Evolutionary conservation across 2,797 vertebrate genomes (phyloP).

Genomic region (Amblyraja radiata): DNA sequence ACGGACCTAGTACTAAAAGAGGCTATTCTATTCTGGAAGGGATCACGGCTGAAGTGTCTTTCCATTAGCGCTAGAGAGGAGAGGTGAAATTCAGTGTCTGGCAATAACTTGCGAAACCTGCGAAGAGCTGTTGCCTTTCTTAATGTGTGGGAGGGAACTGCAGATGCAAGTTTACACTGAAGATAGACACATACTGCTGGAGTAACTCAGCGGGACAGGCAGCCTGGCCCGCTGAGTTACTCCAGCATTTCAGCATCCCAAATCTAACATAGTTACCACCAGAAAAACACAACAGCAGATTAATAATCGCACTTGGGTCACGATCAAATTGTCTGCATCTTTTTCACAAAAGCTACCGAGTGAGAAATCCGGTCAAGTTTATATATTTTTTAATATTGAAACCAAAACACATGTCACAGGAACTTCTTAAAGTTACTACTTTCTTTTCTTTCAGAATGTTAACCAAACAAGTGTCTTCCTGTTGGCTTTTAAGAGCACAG

Average conservation of each 20-base stretch:
- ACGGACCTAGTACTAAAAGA: neutral
- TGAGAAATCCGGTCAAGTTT: neutral
- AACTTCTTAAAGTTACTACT: neutral
- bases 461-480: neutral
- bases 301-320: neutral
- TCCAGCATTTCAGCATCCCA: neutral
- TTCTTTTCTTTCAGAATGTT: neutral
- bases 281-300: neutral
- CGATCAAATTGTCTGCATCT: neutral
- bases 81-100: too few species aligned
- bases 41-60: neutral
- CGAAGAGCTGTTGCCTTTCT: too few species aligned
- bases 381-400: neutral
- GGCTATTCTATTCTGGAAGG: neutral
- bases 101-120: neutral
- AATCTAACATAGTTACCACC: neutral
- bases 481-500: neutral
- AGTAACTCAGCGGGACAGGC: too few species aligned
- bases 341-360: neutral
- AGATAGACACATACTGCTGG: too few species aligned
- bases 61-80: neutral
- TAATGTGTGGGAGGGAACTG: too few species aligned
- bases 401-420: neutral
- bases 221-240: too few species aligned
- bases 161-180: too few species aligned